phyloP scores from a whole-genome alignment of 2,797 vertebrate genomes.

The Perodicticus potto region DNA sequence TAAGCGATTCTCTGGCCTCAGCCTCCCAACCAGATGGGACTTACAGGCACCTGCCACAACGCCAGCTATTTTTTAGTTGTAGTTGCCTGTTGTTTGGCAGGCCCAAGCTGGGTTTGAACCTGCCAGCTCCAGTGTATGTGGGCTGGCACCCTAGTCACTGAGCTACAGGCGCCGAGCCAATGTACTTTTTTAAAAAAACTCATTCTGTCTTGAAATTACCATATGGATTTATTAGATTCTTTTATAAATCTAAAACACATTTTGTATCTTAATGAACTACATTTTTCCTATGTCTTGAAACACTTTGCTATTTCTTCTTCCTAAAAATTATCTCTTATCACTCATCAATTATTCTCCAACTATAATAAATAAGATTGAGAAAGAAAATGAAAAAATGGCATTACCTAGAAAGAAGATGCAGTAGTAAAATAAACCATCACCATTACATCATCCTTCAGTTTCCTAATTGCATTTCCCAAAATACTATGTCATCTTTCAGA shows the following conservation, averaged over 20 bases:
- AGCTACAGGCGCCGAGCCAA: neutral
- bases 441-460: neutral
- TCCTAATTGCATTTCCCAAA: neutral
- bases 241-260: conserved; percentile 30
- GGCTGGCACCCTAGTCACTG: too few species aligned
- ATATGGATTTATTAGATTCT: neutral
- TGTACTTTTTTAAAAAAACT: neutral
- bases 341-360: neutral
- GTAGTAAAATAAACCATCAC: neutral
- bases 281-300: neutral
- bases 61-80: too few species aligned
- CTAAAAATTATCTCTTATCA: conserved; percentile 19
- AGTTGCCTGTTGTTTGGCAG: too few species aligned
- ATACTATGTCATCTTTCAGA: neutral
- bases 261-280: neutral
- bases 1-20: too few species aligned
- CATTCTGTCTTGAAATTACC: neutral
- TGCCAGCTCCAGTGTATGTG: too few species aligned
- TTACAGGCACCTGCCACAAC: too few species aligned
- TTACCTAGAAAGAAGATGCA: neutral
- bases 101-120: too few species aligned
- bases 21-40: too few species aligned
- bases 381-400: neutral
- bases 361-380: neutral
- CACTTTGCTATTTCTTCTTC: conserved; percentile 16